Conservation (phyloP, 2,113 vertebrate genomes). For the Arenaria interpres region DNA sequence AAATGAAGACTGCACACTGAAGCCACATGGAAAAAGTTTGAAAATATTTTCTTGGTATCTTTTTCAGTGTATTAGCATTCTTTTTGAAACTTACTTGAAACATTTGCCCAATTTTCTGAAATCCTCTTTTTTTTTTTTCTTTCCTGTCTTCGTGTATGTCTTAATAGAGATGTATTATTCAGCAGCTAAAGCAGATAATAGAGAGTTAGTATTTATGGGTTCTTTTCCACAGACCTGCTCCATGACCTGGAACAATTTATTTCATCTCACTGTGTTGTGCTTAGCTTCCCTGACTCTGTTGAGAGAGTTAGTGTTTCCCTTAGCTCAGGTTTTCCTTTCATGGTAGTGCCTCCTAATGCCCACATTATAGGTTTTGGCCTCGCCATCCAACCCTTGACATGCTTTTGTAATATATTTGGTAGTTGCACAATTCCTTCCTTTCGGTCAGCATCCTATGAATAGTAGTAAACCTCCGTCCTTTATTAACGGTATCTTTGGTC, state of each 20-base stretch:
- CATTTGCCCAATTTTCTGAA: background rate
- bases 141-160: background rate
- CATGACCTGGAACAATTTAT: background rate
- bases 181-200: background rate
- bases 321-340: background rate
- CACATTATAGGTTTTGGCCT: background rate
- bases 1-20: background rate
- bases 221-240: background rate
- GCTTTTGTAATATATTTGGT: background rate
- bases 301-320: background rate
- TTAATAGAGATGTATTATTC: background rate
- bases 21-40: background rate
- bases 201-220: background rate
- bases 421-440: background rate
- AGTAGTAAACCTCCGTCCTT: background rate
- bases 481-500: background rate
- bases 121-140: accelerated
- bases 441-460: background rate
- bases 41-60: background rate
- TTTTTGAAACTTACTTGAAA: background rate
- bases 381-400: background rate
- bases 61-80: background rate
- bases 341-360: background rate
- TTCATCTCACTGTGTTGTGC: background rate
- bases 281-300: background rate